Base-by-base conservation (phyloP, 2,888 invertebrate genomes). In the Kryphioiulus occultus region DNA sequence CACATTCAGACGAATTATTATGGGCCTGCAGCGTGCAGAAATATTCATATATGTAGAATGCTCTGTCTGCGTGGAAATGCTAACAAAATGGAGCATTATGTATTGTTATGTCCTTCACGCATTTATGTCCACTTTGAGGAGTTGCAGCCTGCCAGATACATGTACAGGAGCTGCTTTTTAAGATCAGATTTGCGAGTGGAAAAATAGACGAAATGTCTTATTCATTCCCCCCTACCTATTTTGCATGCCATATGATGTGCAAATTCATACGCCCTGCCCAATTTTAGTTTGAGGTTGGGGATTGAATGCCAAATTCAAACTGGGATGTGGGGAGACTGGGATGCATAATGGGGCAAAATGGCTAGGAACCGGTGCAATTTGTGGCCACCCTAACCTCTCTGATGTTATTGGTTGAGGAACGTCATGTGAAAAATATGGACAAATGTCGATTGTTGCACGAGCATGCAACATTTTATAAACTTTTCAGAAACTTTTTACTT, bases 101-200 rank as follows among this genome's bases (percentile, higher is more conserved):
- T 30, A 78, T 78, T 78, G 78, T 78, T 78, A 78, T 78, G 78
- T 78, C 30, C 78, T 78, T 78, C 78, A 30, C 78, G 78, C 78
- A 30, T 78, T 78, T 26, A 78, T 78, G 78, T 78, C 78, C 78
- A 78, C 78, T 78, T 78, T 78, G 78, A 78, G 78, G 22, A 78
- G 30, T 15, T 78, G 78, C 78, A 78, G 22, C 78, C 30, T 78
- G 78, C 78, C 30, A 78, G 78, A 78, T 68, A n/a, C n/a, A n/a
- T n/a, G n/a, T n/a, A n/a, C n/a, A n/a, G n/a, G n/a, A 68, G 68
- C 10, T 68, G 68, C 26, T 68, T 78, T 78, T 78, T 30, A 78
- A 78, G 78, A 78, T 78, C 78, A 78, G 30, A 78, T 78, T 78
- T 78, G 78, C 78, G 30, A 30, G 78, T 78, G 78, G 30, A 30